Percentiles rank a stretch among this genome's conserved stretches.
These are phyloP conservation scores for Ciconia maguari DNA, from an alignment of 2,113 vertebrate genomes.

Conservation along the genomic window DNA sequence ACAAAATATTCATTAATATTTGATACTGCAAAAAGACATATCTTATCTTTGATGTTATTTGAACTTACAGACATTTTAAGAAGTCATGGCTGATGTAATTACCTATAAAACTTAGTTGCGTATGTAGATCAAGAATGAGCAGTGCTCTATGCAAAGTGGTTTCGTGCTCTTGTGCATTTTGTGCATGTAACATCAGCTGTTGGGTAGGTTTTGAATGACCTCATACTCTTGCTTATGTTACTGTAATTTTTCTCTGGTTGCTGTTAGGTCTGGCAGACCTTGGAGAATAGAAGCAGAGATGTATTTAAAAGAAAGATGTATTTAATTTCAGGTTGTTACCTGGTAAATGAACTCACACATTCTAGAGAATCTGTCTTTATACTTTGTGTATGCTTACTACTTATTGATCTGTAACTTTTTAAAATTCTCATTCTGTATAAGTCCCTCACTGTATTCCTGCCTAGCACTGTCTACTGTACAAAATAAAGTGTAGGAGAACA, in stretches of 20 bases:
- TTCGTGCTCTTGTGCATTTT: neutral
- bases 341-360: neutral
- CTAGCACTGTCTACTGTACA: neutral
- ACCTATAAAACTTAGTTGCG: neutral
- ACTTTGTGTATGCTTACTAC: neutral
- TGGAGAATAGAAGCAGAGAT: neutral
- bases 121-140: neutral
- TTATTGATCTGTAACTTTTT: neutral
- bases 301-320: neutral
- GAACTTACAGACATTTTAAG: neutral
- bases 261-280: neutral
- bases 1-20: neutral
- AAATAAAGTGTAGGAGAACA: neutral
- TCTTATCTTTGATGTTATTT: neutral
- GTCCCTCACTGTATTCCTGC: neutral
- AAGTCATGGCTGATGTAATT: neutral
- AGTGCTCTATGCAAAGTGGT: neutral
- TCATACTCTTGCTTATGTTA: neutral
- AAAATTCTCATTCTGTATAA: neutral
- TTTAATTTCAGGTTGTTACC: neutral
- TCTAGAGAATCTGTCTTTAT: neutral
- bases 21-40: neutral
- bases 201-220: neutral
- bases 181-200: rapidly evolving
- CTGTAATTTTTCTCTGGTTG: neutral